Base-by-base conservation (phyloP, 2,113 vertebrate species). In the Dipodomys merriami region DNA sequence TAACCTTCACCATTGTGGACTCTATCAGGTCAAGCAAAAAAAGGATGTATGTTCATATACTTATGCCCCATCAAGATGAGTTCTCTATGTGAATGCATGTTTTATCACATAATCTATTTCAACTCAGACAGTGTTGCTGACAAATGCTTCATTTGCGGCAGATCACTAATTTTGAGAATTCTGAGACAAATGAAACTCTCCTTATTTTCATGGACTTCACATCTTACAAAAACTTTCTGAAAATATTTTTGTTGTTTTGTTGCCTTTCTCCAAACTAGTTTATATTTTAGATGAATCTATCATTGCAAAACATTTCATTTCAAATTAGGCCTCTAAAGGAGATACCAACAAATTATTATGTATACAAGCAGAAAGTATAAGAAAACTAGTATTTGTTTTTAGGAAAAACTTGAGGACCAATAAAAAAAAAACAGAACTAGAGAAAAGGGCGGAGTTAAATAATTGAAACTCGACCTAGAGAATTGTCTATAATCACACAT, bases 191-290 rank as follows among this genome's bases (percentile, higher is more conserved):
- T 25, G 13, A 64, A 80, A 67, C 72, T 77, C 76, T 39, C 49
- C 85, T 95, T 78, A 83, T 80, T 88, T 79, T 90, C 67, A 83
- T 94, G 91, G 64, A 90, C 5, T 33, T 74, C 30, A 67, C 44
- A 83, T 53, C 22, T 94, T 91, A 77, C 27, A 91, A 92, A 83
- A 80, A 77, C 6, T 35, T 93, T 7, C 69, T 87, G 87, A 94
- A 93, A 95, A 82, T 71, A 79, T 23, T 88, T 92, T 44, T 68
- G 85, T 73, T 68, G 71, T 86, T 72, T 64, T 53, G 53, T 95
- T 95, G 53, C 53, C 53, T n/a, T 64, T 77, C 8, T 81, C 79
- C 68, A 92, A 91, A 94, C 96, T 7, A 79, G n/a, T 93, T 94
- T 90, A 49, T 69, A 82, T 88, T 76, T 85, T 83, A 86, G 68